Evolutionary conservation across 2,113 vertebrate species (phyloP).

Genomic region (Pungitius pungitius): DNA sequence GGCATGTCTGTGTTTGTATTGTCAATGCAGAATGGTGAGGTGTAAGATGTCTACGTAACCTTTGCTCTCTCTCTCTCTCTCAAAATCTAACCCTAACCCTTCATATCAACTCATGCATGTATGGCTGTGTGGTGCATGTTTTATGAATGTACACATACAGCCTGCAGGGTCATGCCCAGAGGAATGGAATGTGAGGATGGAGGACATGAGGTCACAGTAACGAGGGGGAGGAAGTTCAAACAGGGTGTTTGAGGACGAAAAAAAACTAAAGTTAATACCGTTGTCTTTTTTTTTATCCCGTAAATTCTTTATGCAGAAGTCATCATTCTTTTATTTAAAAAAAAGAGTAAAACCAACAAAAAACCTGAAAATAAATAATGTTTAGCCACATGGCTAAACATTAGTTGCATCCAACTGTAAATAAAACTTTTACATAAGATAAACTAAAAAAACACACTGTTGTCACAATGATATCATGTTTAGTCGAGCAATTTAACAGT

Average conservation of each 20-base stretch:
- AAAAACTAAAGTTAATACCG: neutral
- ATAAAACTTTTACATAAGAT: neutral
- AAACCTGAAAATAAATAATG: neutral
- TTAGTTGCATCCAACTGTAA: neutral
- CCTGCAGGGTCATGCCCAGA: constrained; percentile 46
- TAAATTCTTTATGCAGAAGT: neutral
- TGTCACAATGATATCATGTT: too few relatives aligned
- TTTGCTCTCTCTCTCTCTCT: too few relatives aligned
- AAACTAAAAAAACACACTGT: neutral
- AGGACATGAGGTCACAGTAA: constrained; percentile 1
- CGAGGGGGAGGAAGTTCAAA: neutral
- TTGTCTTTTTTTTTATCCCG: neutral
- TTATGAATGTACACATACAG: neutral
- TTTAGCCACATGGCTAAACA: constrained; percentile 4
- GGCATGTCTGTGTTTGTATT: constrained; percentile 62
- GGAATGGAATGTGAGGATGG: constrained; percentile 35
- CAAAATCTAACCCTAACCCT: too few relatives aligned
- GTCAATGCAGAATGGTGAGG: constrained; percentile 26
- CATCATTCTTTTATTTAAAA: neutral
- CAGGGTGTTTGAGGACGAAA: neutral
- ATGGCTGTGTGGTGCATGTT: too few relatives aligned
- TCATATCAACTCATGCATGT: too few relatives aligned
- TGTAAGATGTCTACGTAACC: neutral
- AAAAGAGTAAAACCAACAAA: neutral
- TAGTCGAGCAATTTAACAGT: neutral